These are phyloP conservation scores for Balanococcus diminutus DNA, from an alignment of 2,888 invertebrate genomes.

Conservation along the genomic window DNA sequence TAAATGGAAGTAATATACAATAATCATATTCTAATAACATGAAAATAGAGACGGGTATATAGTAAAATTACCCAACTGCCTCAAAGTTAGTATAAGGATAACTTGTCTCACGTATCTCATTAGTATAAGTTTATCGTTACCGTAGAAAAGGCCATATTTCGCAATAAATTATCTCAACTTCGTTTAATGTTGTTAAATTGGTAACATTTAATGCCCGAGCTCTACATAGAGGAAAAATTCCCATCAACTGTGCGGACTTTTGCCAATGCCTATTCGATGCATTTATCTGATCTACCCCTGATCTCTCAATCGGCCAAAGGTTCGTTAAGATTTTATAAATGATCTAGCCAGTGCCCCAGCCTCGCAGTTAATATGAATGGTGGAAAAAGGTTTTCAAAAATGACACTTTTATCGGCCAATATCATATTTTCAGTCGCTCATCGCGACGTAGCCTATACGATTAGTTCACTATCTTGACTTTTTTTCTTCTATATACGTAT, in stretches of 20 bases:
- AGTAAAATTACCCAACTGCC: neutral
- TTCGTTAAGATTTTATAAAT: neutral
- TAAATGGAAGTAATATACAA: slow-evolving; percentile 28
- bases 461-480: neutral
- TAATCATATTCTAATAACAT: slow-evolving; percentile 21
- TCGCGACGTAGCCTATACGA: neutral
- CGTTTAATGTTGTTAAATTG: slow-evolving; percentile 12
- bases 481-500: neutral
- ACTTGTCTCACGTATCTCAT: slow-evolving; percentile 32
- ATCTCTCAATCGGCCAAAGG: neutral
- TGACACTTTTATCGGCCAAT: neutral
- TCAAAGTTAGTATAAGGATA: neutral
- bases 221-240: neutral
- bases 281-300: neutral
- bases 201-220: neutral
- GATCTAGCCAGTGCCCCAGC: neutral
- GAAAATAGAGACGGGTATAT: neutral
- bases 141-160: neutral
- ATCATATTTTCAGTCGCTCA: slow-evolving; percentile 2
- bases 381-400: neutral
- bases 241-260: neutral
- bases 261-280: neutral
- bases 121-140: slow-evolving; percentile 27
- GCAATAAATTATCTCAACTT: slow-evolving; percentile 22
- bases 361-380: neutral